Conservation (phyloP, 2,888 invertebrate genomes). For the Athalia rosae region DNA sequence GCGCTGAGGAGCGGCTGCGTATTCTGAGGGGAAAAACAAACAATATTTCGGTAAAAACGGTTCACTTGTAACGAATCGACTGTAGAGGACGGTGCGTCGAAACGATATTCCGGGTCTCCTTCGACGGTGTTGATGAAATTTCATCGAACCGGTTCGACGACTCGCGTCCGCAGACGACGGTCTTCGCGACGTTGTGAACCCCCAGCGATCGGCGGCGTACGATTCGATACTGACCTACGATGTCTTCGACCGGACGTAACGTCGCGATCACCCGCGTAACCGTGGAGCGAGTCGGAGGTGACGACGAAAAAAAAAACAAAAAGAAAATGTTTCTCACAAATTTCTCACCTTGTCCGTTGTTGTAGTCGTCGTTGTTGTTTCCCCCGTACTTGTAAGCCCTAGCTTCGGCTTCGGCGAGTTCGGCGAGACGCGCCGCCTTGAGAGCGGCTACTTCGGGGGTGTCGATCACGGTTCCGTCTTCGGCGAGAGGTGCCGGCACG, state of each 20-base stretch:
- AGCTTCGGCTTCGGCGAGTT: slow-evolving; percentile 71
- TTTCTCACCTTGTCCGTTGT: slow-evolving; percentile 51
- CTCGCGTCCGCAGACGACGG: slow-evolving; percentile 31
- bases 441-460: slow-evolving; percentile 72
- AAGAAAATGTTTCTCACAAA: neutral
- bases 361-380: slow-evolving; percentile 59
- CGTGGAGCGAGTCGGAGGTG: too few relatives aligned
- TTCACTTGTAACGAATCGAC: neutral
- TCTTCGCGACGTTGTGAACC: slow-evolving; percentile 38
- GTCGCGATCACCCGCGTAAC: neutral
- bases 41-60: neutral
- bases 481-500: slow-evolving; percentile 70
- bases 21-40: slow-evolving; percentile 55
- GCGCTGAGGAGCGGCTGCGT: slow-evolving; percentile 49
- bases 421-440: slow-evolving; percentile 68
- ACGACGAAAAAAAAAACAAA: too few relatives aligned
- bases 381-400: slow-evolving; percentile 67
- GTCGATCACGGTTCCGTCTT: slow-evolving; percentile 70
- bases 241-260: slow-evolving; percentile 24
- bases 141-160: slow-evolving; percentile 31
- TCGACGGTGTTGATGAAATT: slow-evolving; percentile 23
- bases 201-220: neutral
- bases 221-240: slow-evolving; percentile 43
- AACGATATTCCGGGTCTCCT: neutral
- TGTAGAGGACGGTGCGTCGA: too few relatives aligned